Evolutionary conservation across 2,888 invertebrate genomes (phyloP).

Genomic region (Agrotis exclamationis): DNA sequence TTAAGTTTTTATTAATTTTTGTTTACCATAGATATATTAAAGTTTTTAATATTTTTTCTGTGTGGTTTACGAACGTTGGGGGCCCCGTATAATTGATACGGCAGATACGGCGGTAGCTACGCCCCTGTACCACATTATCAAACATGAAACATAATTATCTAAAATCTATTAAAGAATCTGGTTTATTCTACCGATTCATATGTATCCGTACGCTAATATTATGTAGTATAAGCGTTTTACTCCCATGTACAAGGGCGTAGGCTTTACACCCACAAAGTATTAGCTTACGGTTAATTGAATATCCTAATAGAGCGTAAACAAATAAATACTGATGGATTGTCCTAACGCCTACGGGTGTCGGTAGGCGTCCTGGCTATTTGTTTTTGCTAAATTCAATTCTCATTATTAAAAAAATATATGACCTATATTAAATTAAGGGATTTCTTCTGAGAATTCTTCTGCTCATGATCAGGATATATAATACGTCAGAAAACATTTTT

Average conservation of each 20-base stretch:
- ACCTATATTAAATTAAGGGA: background rate
- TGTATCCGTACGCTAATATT: conserved; percentile 11
- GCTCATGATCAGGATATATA: background rate
- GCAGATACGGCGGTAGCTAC: too few species aligned
- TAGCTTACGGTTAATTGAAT: conserved; percentile 41
- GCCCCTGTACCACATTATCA: background rate
- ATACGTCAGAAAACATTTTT: conserved; percentile 2
- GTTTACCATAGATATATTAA: too few species aligned
- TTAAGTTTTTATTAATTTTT: too few species aligned
- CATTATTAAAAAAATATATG: background rate
- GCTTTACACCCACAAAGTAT: conserved; percentile 29
- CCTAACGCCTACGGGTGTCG: conserved; percentile 24
- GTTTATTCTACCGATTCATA: conserved; percentile 15
- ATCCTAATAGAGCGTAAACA: conserved; percentile 40
- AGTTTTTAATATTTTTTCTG: too few species aligned
- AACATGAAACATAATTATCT: background rate
- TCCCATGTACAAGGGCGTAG: conserved; percentile 18
- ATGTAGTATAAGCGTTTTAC: conserved; percentile 27
- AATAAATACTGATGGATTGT: conserved; percentile 32
- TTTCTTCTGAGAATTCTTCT: background rate
- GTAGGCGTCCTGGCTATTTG: background rate
- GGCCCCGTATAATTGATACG: too few species aligned
- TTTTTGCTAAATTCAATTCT: conserved; percentile 22
- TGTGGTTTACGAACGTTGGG: too few species aligned
- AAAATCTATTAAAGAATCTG: background rate